Evolutionary conservation across 2,797 vertebrate species (phyloP), one percentile per base, ranked within the genome.

Genomic region (Sitta carolinensis): DNA sequence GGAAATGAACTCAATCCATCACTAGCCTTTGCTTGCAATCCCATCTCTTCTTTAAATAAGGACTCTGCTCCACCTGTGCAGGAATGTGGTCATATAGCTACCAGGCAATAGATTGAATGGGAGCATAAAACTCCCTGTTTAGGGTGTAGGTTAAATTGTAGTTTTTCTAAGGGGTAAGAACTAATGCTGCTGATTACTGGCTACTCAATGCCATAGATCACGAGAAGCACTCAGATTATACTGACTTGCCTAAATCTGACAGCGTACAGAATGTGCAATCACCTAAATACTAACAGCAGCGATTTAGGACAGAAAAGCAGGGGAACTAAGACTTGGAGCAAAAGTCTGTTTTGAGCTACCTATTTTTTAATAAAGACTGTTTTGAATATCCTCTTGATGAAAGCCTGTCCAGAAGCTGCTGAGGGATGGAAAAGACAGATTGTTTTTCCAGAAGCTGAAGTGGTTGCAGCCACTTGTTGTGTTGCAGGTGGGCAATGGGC

Each of bases 381-480:
- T 38, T 34, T 43, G 61, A 73, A 57, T 59, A 67, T 84, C 21
- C 40, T 82, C 20, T 29, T 80, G 40, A 73, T 82, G 77, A 89
- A 87, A 79, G 21, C 34, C 25, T 61, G 21, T 36, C 32, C 76
- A 61, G 66, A 89, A 94, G 55, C 52, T 89, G 82, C 77, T 86
- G 83, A 79, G 50, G 47, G 57, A 59, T 78, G 76, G 54, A 59
- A 84, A 85, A 89, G 64, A 43, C 29, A 66, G 50, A 12, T 94
- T 90, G 43, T 91, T 95, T 96, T 93, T 94, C 81, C 81, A 72
- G 72, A 59, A 76, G 48, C 72, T 95, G 78, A 93, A 94, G 78
- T 38, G 66, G 91, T 66, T 93, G 75, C 59, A 95, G 64, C 45
- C 54, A 85, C 79, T 96, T 94, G 38, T 63, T 86, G 17, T 68